Percentiles rank a stretch among this genome's conserved stretches.
These are phyloP conservation scores for Hyposoter didymator DNA, from an alignment of 2,888 invertebrate species.

Conservation along the genomic window DNA sequence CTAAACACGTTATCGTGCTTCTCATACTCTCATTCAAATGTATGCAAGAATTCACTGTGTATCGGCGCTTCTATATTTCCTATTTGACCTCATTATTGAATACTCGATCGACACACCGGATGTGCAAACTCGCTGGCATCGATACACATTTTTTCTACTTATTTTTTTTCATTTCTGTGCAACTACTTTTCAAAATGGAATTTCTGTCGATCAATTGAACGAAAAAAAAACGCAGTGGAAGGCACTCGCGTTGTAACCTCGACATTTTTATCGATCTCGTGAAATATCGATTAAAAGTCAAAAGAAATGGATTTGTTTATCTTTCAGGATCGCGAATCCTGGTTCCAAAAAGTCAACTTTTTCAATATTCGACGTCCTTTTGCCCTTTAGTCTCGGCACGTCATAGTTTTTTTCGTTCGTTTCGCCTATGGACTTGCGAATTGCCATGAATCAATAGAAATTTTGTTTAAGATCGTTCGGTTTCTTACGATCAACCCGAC, in stretches of 20 bases:
- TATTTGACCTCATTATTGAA: slow-evolving; percentile 32
- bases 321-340: not conserved
- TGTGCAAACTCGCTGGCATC: not conserved
- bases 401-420: not conserved
- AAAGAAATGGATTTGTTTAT: not conserved
- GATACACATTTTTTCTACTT: slow-evolving; percentile 9
- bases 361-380: not conserved
- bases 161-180: not conserved
- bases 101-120: slow-evolving; percentile 18
- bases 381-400: not conserved
- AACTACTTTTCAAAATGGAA: not conserved
- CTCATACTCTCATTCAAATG: not conserved
- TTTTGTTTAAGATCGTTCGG: not conserved
- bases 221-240: slow-evolving; percentile 4
- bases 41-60: slow-evolving; percentile 3
- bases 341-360: not conserved
- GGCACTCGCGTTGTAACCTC: slow-evolving; percentile 5
- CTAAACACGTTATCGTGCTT: not conserved
- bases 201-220: not conserved
- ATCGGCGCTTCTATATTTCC: slow-evolving; percentile 10
- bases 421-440: not conserved
- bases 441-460: not conserved
- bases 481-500: not conserved
- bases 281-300: not conserved
- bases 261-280: not conserved